A percentile compares a stretch with the other conserved stretches of the same genome.
Conservation (phyloP, 2,113 vertebrate species). For the Cephalopterus ornatus region DNA sequence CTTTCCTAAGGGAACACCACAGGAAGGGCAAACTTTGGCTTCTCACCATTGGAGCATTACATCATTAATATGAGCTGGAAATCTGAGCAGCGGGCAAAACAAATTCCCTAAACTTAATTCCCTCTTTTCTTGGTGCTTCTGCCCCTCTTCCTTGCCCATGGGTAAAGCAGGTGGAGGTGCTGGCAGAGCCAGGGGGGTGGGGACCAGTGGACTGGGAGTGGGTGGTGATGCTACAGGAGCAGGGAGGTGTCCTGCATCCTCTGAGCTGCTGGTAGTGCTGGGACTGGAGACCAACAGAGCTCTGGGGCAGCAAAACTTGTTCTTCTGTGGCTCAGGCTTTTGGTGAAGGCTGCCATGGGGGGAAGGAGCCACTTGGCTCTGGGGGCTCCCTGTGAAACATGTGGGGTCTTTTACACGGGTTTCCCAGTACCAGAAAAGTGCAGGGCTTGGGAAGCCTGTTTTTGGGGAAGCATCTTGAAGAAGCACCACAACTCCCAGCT, state of each 20-base stretch:
- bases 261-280: not conserved
- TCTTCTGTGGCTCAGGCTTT: not conserved
- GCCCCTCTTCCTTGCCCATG: not conserved
- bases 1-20: constrained; percentile 38
- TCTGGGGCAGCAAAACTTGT: not conserved
- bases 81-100: not conserved
- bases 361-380: not conserved
- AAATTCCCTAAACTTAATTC: not conserved
- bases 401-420: not conserved
- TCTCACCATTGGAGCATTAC: not conserved
- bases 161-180: not conserved
- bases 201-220: not conserved
- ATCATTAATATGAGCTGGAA: not conserved
- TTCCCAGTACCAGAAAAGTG: not conserved
- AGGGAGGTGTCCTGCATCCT: not conserved
- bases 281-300: not conserved
- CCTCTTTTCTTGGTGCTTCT: not conserved
- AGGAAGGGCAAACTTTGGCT: constrained; percentile 35
- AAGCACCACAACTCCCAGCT: not conserved
- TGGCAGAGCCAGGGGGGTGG: not conserved
- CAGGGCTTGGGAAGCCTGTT: too few relatives aligned
- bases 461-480: not conserved
- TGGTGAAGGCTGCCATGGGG: not conserved
- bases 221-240: not conserved
- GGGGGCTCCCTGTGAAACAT: not conserved